Evolutionary conservation across 2,888 invertebrate species (phyloP), one percentile per base, ranked within the genome.

Genomic region (Drosophila cognata): DNA sequence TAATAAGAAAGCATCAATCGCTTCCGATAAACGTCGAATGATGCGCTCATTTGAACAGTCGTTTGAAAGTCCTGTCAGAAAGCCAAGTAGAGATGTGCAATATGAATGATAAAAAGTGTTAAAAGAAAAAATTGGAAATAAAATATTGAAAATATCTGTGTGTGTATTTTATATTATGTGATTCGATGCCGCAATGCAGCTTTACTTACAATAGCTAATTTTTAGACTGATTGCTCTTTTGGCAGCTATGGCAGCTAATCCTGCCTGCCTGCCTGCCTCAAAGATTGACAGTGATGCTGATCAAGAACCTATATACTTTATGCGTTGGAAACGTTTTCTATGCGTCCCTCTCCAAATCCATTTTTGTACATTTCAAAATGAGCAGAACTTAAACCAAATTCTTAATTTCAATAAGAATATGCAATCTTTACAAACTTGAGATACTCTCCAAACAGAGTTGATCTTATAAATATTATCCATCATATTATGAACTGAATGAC

Each of bases 1-100:
- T 0, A 3, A 82, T 10, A 92, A 90, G 68, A 85, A 76, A 50
- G 55, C 79, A 18, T 31, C 72, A 5, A 67, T 73, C 8, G 10
- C 43, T 18, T 5, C 41, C 25, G 71, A 80, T 8, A 59, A 4
- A 21, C 66, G 41, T 11, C 59, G 8, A 25, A 0, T 10, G 1
- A 48, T n/a, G 7, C 53, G 36, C 0, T 36, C 41, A 1, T 1
- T 16, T 0, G 65, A 69, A 0, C 0, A 4, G 0, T 52, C 63
- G 13, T 1, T 1, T 8, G 36, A 55, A 2, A n/a, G 1, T 25
- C 31, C 35, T 11, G 43, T 11, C 43, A 43, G 11, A 21, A 21
- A 43, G 11, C 21, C 21, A 43, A 43, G 21, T 13, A 43, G 6
- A 6, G 11, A 43, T 43, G 21, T 6, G 6, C n/a, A 6, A 43